Base-by-base conservation (phyloP, 2,113 vertebrate genomes). In the Muntiacus muntjak region DNA sequence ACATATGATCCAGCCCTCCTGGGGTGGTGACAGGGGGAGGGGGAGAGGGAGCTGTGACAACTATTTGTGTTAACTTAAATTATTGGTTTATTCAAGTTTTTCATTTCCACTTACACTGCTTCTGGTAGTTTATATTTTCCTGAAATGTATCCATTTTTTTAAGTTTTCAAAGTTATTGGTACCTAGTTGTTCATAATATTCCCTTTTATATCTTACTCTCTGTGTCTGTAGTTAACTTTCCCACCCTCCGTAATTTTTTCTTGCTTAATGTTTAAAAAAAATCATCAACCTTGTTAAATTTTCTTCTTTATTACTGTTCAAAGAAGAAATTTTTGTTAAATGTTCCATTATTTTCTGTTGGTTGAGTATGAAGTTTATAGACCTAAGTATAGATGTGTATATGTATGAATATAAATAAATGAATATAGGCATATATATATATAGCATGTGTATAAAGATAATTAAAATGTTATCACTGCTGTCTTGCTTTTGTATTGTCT, bases 1-100 rank as follows among this genome's bases (percentile, higher is more conserved):
- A 19, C 71, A 0, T 1, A 0, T 2, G 6, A 1, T 13, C 55
- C 78, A 8, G 52, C 54, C 26, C 0, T 8, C 2, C 2, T 0
- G 1, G 43, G 17, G 2, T 0, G 13, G 25, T 6, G 2, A 7
- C 25, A 15, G 19, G 17, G 60, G 60, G 60, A 62, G 13, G 5
- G 6, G 26, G 7, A 1, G n/a, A 52, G 1, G 30, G 33, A 9
- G 12, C 60, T 33, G 3, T 30, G 10, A 7, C 45, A 25, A 10
- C 19, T n/a, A 2, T 10, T 28, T 13, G 25, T 1, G 0, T 33
- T 52, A 3, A 40, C 15, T 19, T 25, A 1, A 16, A 40, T 19
- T 25, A 7, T 11, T 23, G 12, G 76, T 21, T 52, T 33, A 6
- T 4, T 19, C 45, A 7, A 1, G 4, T 8, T 83, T 40, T 45